phyloP scores from a whole-genome alignment of 2,797 vertebrate genomes.

The Onychomys leucogaster region DNA sequence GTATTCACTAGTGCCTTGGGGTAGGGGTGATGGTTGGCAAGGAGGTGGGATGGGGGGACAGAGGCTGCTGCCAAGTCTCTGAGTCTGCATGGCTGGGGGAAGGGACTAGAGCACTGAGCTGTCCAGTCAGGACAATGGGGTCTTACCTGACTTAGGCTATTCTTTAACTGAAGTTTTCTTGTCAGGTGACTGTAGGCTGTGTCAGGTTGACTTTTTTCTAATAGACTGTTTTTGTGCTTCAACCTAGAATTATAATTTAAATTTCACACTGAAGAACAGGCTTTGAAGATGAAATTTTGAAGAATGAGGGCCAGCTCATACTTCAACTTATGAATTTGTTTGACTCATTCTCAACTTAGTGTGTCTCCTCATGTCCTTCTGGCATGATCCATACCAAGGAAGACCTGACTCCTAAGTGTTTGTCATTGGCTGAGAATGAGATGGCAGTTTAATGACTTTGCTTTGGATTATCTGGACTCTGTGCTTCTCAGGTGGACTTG shows the following conservation, averaged over 20 bases:
- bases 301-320: background rate
- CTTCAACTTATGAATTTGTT: background rate
- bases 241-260: background rate
- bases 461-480: background rate
- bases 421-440: background rate
- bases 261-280: background rate
- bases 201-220: background rate
- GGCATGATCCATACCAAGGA: accelerated
- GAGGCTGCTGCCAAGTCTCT: too few relatives aligned
- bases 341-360: background rate
- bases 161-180: background rate
- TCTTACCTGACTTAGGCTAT: background rate
- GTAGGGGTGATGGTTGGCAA: too few relatives aligned
- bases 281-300: background rate
- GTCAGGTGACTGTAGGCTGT: background rate
- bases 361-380: background rate
- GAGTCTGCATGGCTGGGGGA: too few relatives aligned
- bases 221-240: background rate
- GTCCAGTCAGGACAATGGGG: too few relatives aligned
- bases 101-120: too few relatives aligned
- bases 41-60: too few relatives aligned
- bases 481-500: background rate
- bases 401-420: background rate
- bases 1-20: too few relatives aligned
- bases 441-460: background rate